Conservation (phyloP, 2,888 invertebrate species). For the Rhyacophila evoluta region DNA sequence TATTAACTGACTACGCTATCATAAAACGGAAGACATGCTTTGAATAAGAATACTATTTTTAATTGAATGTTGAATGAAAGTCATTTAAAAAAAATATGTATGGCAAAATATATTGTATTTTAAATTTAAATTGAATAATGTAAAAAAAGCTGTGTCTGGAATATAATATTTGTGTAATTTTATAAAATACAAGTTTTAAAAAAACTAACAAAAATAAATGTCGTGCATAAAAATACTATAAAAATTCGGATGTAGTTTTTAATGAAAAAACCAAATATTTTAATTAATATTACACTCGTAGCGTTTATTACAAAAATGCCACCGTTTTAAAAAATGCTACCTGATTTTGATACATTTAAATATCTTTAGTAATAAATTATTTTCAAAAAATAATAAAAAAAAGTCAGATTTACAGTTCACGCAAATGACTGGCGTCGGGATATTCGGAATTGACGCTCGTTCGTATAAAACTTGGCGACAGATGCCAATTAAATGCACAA, state of each 20-base stretch:
- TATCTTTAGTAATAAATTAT: constrained; percentile 32
- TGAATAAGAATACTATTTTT: too few species aligned
- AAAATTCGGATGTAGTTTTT: too few species aligned
- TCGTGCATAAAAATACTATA: neutral
- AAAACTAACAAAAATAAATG: neutral
- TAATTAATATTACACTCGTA: neutral
- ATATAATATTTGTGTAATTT: neutral
- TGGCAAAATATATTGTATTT: too few species aligned
- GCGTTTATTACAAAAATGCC: neutral
- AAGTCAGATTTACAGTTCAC: constrained; percentile 32
- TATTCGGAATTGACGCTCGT: constrained; percentile 23
- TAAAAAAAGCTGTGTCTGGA: too few species aligned
- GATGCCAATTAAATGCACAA: constrained; percentile 30
- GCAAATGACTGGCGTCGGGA: constrained; percentile 43
- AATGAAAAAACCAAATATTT: neutral
- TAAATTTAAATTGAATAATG: too few species aligned
- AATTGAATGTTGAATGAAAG: too few species aligned
- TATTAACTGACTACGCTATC: too few species aligned
- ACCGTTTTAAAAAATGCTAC: neutral
- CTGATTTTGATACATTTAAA: constrained; percentile 1
- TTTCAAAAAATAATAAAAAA: constrained; percentile 23
- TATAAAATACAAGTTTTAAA: neutral
- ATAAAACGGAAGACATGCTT: too few species aligned
- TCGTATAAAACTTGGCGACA: neutral
- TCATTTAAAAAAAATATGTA: too few species aligned